Conservation (phyloP, 2,888 invertebrate genomes). For the Seira musarum region DNA sequence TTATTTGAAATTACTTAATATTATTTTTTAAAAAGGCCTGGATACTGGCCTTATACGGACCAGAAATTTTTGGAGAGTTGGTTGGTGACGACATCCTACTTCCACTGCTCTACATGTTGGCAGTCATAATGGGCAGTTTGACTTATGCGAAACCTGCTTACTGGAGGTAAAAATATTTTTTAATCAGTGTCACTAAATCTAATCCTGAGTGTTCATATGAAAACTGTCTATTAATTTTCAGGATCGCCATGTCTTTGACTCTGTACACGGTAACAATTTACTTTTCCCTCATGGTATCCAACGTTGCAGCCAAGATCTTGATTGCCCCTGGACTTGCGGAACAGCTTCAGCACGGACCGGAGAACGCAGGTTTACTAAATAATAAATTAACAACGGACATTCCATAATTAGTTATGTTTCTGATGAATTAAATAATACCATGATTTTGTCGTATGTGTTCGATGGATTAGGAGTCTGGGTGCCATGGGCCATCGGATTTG, state of each 20-base stretch:
- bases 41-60: slow-evolving; percentile 35
- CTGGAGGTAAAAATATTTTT: slow-evolving; percentile 43
- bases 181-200: no score
- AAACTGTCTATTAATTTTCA: background rate
- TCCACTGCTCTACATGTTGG: slow-evolving; percentile 32
- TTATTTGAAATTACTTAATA: background rate
- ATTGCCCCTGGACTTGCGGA: slow-evolving; percentile 34
- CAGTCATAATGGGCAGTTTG: slow-evolving; percentile 33
- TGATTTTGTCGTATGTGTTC: background rate
- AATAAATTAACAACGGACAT: background rate
- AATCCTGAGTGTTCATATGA: no score
- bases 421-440: background rate
- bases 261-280: slow-evolving; percentile 26
- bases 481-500: slow-evolving; percentile 49
- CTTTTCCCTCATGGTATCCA: slow-evolving; percentile 38
- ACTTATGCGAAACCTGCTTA: slow-evolving; percentile 43
- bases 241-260: slow-evolving; percentile 40
- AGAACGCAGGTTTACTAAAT: slow-evolving; percentile 21
- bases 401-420: background rate
- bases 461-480: slow-evolving; percentile 44
- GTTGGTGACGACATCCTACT: slow-evolving; percentile 36
- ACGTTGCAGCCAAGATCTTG: slow-evolving; percentile 19
- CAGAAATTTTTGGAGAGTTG: slow-evolving; percentile 27
- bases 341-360: slow-evolving; percentile 5
- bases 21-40: slow-evolving; percentile 25